These are phyloP conservation scores for Liasis olivaceus DNA, from an alignment of 2,797 vertebrate genomes.

Conservation along the genomic window DNA sequence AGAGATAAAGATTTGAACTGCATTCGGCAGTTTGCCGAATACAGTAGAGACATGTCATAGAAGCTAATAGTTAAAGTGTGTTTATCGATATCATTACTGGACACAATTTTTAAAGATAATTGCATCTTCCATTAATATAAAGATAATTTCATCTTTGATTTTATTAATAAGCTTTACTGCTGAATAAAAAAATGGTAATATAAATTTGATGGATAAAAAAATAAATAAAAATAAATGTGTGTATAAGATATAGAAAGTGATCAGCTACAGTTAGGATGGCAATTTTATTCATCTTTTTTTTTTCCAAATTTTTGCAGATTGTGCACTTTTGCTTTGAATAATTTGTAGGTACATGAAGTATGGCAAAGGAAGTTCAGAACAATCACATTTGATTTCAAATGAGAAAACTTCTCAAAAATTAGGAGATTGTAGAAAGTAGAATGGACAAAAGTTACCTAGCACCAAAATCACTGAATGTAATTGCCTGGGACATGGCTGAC, in stretches of 20 bases:
- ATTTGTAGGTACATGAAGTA: background rate
- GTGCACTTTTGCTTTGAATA: background rate
- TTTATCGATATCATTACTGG: conserved; percentile 57
- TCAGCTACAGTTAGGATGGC: background rate
- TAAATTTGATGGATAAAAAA: no score
- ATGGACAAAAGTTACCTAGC: background rate
- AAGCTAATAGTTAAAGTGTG: conserved; percentile 55
- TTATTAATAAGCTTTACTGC: conserved; percentile 56
- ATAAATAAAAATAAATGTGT: conserved; percentile 19
- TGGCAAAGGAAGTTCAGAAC: background rate
- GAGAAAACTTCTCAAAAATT: background rate
- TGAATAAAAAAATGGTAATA: conserved; percentile 30
- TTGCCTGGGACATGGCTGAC: background rate
- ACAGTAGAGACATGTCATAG: conserved; percentile 59
- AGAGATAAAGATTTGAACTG: conserved; percentile 60
- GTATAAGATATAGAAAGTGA: background rate
- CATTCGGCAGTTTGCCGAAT: conserved; percentile 55
- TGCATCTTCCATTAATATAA: conserved; percentile 46
- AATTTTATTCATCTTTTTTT: background rate
- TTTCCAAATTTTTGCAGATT: background rate
- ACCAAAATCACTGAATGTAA: background rate
- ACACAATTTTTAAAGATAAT: conserved; percentile 59
- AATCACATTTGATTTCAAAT: background rate
- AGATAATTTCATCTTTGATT: conserved; percentile 53
- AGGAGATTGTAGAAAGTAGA: background rate